Evolutionary conservation across 2,113 vertebrate species (phyloP).

Genomic region (Malurus cyaneus): DNA sequence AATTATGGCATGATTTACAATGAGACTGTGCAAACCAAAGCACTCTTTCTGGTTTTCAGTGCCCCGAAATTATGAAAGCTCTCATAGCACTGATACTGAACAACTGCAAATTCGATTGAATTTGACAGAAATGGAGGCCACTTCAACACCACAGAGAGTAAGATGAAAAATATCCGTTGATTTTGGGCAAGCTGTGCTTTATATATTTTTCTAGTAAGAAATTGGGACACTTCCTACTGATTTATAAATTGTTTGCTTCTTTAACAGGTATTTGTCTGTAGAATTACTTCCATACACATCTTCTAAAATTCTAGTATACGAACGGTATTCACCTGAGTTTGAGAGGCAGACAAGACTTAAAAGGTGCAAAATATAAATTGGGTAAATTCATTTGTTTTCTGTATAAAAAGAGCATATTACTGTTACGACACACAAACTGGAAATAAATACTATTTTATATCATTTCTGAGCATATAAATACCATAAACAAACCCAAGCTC

Average conservation of each 20-base stretch:
- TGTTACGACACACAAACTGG: background rate
- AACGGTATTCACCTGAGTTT: background rate
- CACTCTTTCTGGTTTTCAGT: background rate
- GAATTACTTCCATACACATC: background rate
- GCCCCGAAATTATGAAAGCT: background rate
- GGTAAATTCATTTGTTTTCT: background rate
- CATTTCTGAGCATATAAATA: background rate
- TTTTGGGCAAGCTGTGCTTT: accelerated
- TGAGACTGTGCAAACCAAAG: background rate
- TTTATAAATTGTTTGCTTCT: background rate
- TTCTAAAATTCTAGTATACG: background rate
- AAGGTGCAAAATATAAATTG: background rate
- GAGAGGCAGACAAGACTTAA: background rate
- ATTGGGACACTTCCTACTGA: background rate
- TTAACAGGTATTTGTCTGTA: background rate
- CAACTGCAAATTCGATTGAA: background rate
- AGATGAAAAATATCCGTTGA: background rate
- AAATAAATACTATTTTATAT: background rate
- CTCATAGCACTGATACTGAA: background rate
- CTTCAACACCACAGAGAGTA: background rate
- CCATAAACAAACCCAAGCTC: background rate
- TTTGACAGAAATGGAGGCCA: background rate
- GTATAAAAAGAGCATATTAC: background rate
- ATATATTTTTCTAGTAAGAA: background rate
- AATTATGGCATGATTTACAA: background rate